Evolutionary conservation across 2,888 invertebrate genomes (phyloP).

Genomic region (Parnassius mnemosyne): DNA sequence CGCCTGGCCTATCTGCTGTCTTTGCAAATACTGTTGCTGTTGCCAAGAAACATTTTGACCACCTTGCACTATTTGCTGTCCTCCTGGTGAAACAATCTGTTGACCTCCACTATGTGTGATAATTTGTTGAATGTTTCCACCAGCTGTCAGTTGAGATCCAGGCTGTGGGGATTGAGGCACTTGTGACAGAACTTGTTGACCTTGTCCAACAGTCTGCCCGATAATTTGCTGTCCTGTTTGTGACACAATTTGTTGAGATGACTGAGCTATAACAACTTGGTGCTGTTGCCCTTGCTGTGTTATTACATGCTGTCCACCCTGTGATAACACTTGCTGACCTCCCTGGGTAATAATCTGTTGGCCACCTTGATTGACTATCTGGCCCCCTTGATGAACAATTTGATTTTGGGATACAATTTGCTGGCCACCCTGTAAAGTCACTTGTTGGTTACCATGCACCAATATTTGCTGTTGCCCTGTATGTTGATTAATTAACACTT

Average conservation of each 20-base stretch:
- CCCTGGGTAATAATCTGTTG: slow-evolving; percentile 71
- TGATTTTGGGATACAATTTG: slow-evolving; percentile 73
- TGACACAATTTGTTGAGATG: slow-evolving; percentile 72
- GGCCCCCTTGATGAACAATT: slow-evolving; percentile 73
- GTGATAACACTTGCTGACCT: slow-evolving; percentile 68
- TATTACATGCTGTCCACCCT: slow-evolving; percentile 75
- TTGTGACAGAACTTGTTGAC: slow-evolving; percentile 68
- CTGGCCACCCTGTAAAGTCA: slow-evolving; percentile 70
- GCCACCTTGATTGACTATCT: slow-evolving; percentile 68
- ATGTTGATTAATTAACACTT: slow-evolving; percentile 73
- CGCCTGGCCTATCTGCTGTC: slow-evolving; percentile 76
- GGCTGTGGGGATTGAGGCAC: slow-evolving; percentile 70
- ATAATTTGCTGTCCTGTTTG: slow-evolving; percentile 74
- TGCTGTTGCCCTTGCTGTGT: slow-evolving; percentile 73
- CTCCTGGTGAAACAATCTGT: slow-evolving; percentile 72
- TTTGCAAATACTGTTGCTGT: slow-evolving; percentile 73
- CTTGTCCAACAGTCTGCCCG: slow-evolving; percentile 64
- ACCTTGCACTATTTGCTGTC: slow-evolving; percentile 69
- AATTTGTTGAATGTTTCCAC: slow-evolving; percentile 74
- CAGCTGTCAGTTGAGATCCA: slow-evolving; percentile 50
- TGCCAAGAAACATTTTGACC: slow-evolving; percentile 74
- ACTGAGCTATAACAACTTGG: slow-evolving; percentile 73
- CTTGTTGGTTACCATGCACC: slow-evolving; percentile 75
- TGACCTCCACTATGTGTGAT: slow-evolving; percentile 75
- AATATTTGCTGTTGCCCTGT: slow-evolving; percentile 74